A percentile compares a stretch with the other conserved stretches of the same genome.
These are phyloP conservation scores for Dufourea novaeangliae DNA, from an alignment of 1,140 invertebrate genomes.

Conservation along the genomic window DNA sequence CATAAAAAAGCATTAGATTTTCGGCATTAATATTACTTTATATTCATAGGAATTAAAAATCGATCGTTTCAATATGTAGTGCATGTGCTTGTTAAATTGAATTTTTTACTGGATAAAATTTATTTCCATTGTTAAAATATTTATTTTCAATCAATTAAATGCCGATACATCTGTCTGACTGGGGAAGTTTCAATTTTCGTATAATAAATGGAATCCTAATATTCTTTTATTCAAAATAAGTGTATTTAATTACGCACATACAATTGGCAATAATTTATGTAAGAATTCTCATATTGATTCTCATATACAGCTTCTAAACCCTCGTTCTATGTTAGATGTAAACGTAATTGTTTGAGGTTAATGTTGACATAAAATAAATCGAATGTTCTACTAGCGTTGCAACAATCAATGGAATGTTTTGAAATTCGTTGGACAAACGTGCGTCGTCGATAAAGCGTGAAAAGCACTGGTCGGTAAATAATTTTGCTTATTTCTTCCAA, in stretches of 20 bases:
- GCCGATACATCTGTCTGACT: no score
- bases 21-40: conserved; percentile 23
- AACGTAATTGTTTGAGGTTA: neutral
- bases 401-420: conserved; percentile 36
- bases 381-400: conserved; percentile 33
- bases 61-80: no score
- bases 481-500: neutral
- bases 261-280: no score
- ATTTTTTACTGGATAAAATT: neutral
- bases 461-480: neutral
- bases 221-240: no score
- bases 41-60: neutral
- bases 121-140: neutral
- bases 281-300: conserved; percentile 26
- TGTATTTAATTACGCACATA: no score
- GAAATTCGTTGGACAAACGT: conserved; percentile 12
- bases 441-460: neutral
- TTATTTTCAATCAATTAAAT: neutral
- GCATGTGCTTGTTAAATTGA: neutral
- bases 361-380: conserved; percentile 8
- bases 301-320: neutral
- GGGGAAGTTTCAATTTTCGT: no score
- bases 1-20: conserved; percentile 6
- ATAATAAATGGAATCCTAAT: no score
- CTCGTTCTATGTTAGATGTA: neutral